phyloP scores from a whole-genome alignment of 2,888 invertebrate species.

The Penaeus monodon region DNA sequence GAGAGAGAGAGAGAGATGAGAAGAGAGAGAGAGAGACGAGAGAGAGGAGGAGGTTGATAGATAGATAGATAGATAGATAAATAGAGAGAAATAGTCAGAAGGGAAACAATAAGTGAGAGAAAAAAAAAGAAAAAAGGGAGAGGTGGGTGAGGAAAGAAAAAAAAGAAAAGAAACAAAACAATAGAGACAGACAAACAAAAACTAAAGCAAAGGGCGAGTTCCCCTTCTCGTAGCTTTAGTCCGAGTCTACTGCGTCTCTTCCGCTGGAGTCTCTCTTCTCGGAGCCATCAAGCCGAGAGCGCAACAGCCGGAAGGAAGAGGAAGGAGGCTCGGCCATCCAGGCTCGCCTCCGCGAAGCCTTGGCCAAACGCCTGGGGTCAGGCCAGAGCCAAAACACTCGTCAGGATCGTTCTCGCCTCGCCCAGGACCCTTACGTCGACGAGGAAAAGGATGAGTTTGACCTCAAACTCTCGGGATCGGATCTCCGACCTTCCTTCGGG shows the following conservation, averaged over 20 bases:
- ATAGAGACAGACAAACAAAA: too few relatives aligned
- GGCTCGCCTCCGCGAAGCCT: constrained; percentile 25
- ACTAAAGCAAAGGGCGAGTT: too few relatives aligned
- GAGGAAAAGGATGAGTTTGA: constrained; percentile 55
- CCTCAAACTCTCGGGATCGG: constrained; percentile 57
- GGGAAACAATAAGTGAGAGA: too few relatives aligned
- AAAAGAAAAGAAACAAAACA: too few relatives aligned
- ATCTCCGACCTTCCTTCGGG: constrained; percentile 58
- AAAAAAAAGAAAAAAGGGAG: too few relatives aligned
- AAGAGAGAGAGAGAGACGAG: too few relatives aligned
- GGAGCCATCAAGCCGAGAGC: constrained; percentile 12
- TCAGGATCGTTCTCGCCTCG: constrained; percentile 4
- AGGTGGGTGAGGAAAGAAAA: too few relatives aligned
- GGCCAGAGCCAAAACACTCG: constrained; percentile 23
- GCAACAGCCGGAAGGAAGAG: constrained; percentile 20
- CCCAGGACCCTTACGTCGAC: constrained; percentile 58
- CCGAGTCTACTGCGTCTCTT: constrained; percentile 67
- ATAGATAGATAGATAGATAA: too few relatives aligned
- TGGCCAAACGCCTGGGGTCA: constrained; percentile 45
- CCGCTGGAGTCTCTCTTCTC: constrained; percentile 74
- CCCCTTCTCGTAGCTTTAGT: constrained; percentile 63
- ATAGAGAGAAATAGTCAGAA: too few relatives aligned
- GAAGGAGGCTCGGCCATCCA: constrained; percentile 3
- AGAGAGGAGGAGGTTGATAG: too few relatives aligned
- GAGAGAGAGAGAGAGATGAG: too few relatives aligned